These are phyloP conservation scores for Heliconius erato DNA, from an alignment of 2,888 invertebrate species.

Conservation along the genomic window DNA sequence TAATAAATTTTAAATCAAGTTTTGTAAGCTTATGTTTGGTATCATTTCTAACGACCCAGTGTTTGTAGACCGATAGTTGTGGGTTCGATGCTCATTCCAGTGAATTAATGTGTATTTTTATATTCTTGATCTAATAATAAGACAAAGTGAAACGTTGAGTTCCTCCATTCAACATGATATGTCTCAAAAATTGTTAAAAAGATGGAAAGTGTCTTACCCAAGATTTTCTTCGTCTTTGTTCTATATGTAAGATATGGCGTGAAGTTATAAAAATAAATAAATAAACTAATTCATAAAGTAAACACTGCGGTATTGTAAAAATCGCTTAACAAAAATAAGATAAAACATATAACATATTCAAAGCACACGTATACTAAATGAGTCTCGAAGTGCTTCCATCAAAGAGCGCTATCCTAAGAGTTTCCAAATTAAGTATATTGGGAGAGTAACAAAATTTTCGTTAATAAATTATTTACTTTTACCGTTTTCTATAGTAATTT, in stretches of 20 bases:
- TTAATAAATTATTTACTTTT: too few species aligned
- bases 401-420: not conserved
- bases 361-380: not conserved
- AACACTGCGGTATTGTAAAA: not conserved
- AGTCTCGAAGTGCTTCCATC: not conserved
- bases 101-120: not conserved
- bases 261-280: too few species aligned
- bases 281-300: too few species aligned
- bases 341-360: slow-evolving; percentile 3
- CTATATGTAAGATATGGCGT: too few species aligned
- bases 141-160: too few species aligned
- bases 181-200: too few species aligned
- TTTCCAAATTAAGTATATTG: not conserved
- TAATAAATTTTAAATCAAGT: not conserved
- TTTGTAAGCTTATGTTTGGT: not conserved
- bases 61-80: not conserved
- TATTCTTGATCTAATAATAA: not conserved
- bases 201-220: too few species aligned
- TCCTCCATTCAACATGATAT: too few species aligned
- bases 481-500: not conserved
- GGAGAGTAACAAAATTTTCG: too few species aligned
- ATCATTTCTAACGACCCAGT: not conserved
- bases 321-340: slow-evolving; percentile 2
- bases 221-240: too few species aligned
- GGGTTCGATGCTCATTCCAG: not conserved